Conservation (phyloP, 2,113 vertebrate genomes). For the Solenodon paradoxus region DNA sequence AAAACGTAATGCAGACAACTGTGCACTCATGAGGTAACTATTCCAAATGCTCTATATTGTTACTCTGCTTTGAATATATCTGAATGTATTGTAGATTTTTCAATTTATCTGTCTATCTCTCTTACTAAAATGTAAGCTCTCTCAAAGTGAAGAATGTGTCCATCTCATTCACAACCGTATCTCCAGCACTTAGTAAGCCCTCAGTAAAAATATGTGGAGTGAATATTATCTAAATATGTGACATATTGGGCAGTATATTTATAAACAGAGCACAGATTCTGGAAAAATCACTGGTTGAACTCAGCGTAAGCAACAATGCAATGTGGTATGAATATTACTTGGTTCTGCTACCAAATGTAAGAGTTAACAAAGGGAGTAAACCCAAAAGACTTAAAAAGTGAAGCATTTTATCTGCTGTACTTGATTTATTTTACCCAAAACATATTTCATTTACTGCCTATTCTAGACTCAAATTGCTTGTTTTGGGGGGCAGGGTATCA, state of each 20-base stretch:
- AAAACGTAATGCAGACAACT: conserved; percentile 11
- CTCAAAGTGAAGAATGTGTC: not conserved
- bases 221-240: not conserved
- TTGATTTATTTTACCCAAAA: conserved; percentile 9
- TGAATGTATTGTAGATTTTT: not conserved
- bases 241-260: not conserved
- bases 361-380: not conserved
- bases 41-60: not conserved
- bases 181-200: not conserved
- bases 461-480: not conserved
- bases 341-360: conserved; percentile 7
- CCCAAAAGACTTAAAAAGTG: too few relatives aligned
- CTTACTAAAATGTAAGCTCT: not conserved
- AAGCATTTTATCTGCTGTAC: not conserved
- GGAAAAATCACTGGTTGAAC: not conserved
- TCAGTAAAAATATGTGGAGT: not conserved
- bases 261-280: not conserved
- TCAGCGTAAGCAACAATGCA: not conserved
- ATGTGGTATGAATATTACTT: not conserved
- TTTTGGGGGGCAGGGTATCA: not conserved
- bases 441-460: not conserved
- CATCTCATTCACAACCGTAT: not conserved
- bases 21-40: not conserved
- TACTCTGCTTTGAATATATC: not conserved
- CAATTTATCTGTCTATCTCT: not conserved